Evolutionary conservation across 2,113 vertebrate species (phyloP), one percentile per base, ranked within the genome.

Genomic region (Tringa solitaria): DNA sequence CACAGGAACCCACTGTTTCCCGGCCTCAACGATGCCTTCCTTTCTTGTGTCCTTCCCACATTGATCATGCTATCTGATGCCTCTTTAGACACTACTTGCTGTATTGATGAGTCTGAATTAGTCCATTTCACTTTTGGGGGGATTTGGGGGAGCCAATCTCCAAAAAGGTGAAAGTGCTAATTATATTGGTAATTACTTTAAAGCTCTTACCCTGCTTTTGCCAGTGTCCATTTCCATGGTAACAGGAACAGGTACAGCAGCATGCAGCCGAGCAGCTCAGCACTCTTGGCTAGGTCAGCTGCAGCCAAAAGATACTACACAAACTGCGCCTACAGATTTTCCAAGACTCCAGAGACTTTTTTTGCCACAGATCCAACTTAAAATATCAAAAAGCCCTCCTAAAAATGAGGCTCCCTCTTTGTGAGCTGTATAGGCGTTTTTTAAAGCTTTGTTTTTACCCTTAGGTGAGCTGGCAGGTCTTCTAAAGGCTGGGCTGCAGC

Each of bases 141-240:
- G 15, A 33, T 86, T 59, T 70, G 43, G 23, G 30, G 45, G 6
- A 77, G 27, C 51, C 80, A 60, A 53, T 65, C 39, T 89, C 81
- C 78, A 87, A 51, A 96, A 84, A 90, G 22, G 46, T 87, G 64
- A 45, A 95, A 87, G 91, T 75, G 33, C 28, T 89, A 65, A 94
- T 80, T 87, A 50, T 89, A 59, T 39, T 75, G n/a, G 39, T 83
- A 77, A 65, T 96, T 95, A 76, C 69, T 93, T 89, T 50, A 73
- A 90, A 75, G 32, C 46, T 90, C 26, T 83, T 81, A 84, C 37
- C 48, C 91, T 75, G 5, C 43, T 95, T 96, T 87, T 32, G 22
- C 80, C 80, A 79, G 27, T 87, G 65, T 80, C 86, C 72, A 76
- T 97, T 97, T 96, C 95, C 93, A 93, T 94, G 54, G 80, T 53